Conservation (phyloP, 2,888 invertebrate species). For the Sarcophaga caerulescens region DNA sequence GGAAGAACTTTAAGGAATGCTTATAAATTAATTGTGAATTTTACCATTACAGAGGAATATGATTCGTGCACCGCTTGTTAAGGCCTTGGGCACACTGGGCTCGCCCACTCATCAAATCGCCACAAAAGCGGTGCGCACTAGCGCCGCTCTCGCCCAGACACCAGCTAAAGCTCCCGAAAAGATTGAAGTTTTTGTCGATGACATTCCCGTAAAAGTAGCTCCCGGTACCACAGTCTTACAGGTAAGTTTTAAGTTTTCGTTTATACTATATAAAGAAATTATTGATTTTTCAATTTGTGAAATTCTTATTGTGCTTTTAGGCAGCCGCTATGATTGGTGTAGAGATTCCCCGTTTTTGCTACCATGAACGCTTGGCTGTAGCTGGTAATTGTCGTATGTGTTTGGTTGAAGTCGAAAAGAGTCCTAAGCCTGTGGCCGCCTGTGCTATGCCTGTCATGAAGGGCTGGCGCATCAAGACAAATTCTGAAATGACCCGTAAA, state of each 20-base stretch:
- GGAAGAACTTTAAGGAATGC: constrained; percentile 33
- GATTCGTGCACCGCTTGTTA: constrained; percentile 89
- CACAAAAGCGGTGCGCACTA: constrained; percentile 81
- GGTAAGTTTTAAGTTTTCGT: constrained; percentile 82
- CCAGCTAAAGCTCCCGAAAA: constrained; percentile 85
- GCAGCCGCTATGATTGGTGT: constrained; percentile 97
- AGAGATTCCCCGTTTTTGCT: constrained; percentile 99
- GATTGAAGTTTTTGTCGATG: constrained; percentile 98
- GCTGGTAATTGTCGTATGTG: constrained; percentile 99
- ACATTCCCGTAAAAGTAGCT: constrained; percentile 94
- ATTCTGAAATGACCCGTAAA: constrained; percentile 94
- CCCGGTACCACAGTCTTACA: constrained; percentile 98
- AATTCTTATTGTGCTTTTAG: constrained; percentile 81
- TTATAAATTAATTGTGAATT: constrained; percentile 12
- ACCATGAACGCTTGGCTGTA: constrained; percentile 98
- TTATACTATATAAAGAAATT: constrained; percentile 8
- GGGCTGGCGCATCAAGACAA: constrained; percentile 99
- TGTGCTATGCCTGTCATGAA: constrained; percentile 99
- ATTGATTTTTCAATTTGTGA: constrained; percentile 36
- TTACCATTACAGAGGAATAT: constrained; percentile 81
- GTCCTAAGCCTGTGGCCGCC: constrained; percentile 98
- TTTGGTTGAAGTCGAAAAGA: constrained; percentile 99
- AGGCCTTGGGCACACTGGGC: constrained; percentile 83
- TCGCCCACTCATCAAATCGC: constrained; percentile 81
- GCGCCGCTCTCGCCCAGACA: constrained; percentile 81